A percentile compares a stretch with the other conserved stretches of the same genome.
These are phyloP conservation scores for Corynorhinus townsendii DNA, from an alignment of 2,113 vertebrate species.

Conservation along the genomic window DNA sequence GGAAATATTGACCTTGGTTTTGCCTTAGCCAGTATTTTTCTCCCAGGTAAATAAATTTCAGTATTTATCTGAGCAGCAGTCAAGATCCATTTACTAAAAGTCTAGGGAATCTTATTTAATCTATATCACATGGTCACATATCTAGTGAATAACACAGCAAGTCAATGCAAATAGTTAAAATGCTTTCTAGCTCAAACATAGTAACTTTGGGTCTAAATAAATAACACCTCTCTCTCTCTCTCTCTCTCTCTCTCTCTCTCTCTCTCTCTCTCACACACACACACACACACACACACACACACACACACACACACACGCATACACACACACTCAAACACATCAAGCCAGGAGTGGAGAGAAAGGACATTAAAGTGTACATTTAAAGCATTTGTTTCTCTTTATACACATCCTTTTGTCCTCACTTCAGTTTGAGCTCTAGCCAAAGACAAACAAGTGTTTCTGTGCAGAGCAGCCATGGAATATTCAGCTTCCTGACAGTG, in stretches of 20 bases:
- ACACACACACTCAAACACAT: not conserved
- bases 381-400: not conserved
- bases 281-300: not conserved
- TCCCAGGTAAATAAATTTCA: constrained; percentile 27
- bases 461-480: not conserved
- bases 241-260: not conserved
- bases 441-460: not conserved
- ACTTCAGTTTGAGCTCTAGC: not conserved
- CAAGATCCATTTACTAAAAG: constrained; percentile 20
- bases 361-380: not conserved
- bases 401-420: not conserved
- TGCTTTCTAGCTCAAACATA: not conserved
- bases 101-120: not conserved
- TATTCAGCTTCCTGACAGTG: not conserved
- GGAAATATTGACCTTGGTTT: constrained; percentile 29
- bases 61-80: constrained; percentile 26
- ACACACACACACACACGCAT: not conserved
- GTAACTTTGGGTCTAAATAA: not conserved
- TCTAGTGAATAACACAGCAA: not conserved
- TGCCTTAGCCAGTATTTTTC: constrained; percentile 34
- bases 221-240: not conserved
- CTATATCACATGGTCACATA: not conserved
- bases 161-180: not conserved
- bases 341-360: not conserved
- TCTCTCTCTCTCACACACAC: not conserved